Evolutionary conservation across 1,140 invertebrate genomes (phyloP), one percentile per base, ranked within the genome.

Genomic region (Zaprionus inermis): DNA sequence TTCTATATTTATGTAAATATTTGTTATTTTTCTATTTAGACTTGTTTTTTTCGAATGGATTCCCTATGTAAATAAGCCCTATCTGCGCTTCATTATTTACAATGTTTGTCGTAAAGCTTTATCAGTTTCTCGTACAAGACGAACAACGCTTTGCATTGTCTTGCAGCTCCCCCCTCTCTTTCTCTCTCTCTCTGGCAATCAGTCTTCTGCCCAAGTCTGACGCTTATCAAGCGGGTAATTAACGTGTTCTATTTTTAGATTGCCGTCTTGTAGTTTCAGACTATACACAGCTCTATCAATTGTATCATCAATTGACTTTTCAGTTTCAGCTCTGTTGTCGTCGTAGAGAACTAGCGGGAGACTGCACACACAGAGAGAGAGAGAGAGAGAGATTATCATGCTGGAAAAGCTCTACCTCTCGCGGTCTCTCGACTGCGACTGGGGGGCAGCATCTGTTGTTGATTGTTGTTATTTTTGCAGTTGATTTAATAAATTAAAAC

Each of bases 401-500:
- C 72, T 75, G 64, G 58, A 76, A 80, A 78, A 80, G 75, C 71
- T 71, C 67, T 58, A 49, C 55, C 44, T 22, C 18, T 10, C 44
- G 11, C 1, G 1, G 36, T 14, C 36, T 38, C 7, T 28, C 7
- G 30, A 32, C 30, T 30, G 16, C 58, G 56, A 60, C 44, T 41
- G 56, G 44, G 44, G 46, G 46, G 61, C 60, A 72, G 69, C 70
- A 72, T 78, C 67, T 79, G 57, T 68, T 79, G 74, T 79, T 79
- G 58, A 72, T 76, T 79, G 74, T 76, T 79, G 74, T 71, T 74
- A 54, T 76, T 77, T 64, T 64, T 74, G 71, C 69, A 78, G 78
- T 80, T 80, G 78, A 80, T 80, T 80, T 80, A 80, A 80, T 80
- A 80, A 80, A 80, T 80, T 80, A 80, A 80, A 80, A 78, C 76